Evolutionary conservation across 2,113 vertebrate genomes (phyloP), one percentile per base, ranked within the genome.

Genomic region (Sardina pilchardus): DNA sequence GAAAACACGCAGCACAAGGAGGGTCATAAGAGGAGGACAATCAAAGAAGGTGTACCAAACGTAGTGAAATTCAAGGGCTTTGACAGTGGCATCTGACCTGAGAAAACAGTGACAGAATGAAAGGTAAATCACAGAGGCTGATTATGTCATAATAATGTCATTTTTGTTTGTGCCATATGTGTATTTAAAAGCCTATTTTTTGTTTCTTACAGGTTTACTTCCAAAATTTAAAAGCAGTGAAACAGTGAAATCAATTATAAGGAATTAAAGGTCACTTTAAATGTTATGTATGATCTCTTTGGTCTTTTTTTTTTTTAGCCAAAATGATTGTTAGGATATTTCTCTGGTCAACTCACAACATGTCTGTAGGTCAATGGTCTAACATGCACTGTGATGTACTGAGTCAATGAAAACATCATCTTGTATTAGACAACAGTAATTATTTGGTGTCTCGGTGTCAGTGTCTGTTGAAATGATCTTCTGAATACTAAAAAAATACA

Each of bases 31-130:
- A 78, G 56, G 19, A 56, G 30, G 16, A 36, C 17, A 67, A 26
- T 17, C 26, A 36, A 63, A 6, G 84, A 24, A 47, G 80, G 6
- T 30, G 30, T 45, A 34, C 12, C 10, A 7, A 10, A 19, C 59
- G 63, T 47, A 44, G 26, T 48, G 21, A 87, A 87, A 75, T 86
- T 86, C 36, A 75, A 81, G 19, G 42, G 34, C 24, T 88, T 44
- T 63, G 82, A 84, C 71, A 19, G 71, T 45, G 17, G 30, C 45
- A 82, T 81, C 45, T 85, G 44, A 83, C 81, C 59, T 45, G 34
- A 34, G 48, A 30, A 81, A 56, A 53, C 26, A 80, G 5, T 56
- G 56, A 53, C 4, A 30, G n/a, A 84, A 26, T 5, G 75, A 67
- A 44, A 59, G 42, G 34, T 75, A 44, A 36, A 82, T 16, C 45